Evolutionary conservation across 2,888 invertebrate species (phyloP).

Genomic region (Drosophila robusta): DNA sequence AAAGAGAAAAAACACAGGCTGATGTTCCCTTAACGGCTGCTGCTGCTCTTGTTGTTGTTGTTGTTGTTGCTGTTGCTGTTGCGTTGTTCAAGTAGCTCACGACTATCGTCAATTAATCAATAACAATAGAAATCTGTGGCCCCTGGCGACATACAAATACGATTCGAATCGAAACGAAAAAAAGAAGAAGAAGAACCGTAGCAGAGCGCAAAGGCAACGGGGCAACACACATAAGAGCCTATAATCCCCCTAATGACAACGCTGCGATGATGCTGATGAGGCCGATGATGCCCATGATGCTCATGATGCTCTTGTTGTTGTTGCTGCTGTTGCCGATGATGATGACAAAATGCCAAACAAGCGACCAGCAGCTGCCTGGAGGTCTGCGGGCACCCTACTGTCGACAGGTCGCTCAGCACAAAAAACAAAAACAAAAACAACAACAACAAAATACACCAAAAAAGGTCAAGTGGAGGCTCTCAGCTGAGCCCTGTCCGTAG

Average conservation of each 20-base stretch:
- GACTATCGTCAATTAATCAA: constrained; percentile 74
- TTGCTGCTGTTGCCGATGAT: constrained; percentile 35
- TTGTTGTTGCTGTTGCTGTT: constrained; percentile 21
- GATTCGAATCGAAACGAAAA: constrained; percentile 25
- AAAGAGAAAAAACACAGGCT: background rate
- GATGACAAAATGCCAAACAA: constrained; percentile 75
- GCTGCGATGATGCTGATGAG: constrained; percentile 32
- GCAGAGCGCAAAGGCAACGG: constrained; percentile 28
- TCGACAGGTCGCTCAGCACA: constrained; percentile 52
- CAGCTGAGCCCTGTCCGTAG: constrained; percentile 56
- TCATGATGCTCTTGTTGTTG: constrained; percentile 37
- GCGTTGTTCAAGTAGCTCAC: constrained; percentile 61
- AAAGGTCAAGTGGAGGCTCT: constrained; percentile 65
- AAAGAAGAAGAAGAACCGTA: constrained; percentile 15
- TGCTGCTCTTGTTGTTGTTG: constrained; percentile 20
- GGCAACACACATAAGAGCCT: constrained; percentile 46
- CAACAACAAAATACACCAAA: constrained; percentile 18
- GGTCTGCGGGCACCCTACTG: constrained; percentile 74
- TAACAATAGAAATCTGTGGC: constrained; percentile 67
- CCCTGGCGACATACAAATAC: constrained; percentile 46
- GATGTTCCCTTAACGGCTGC: constrained; percentile 1
- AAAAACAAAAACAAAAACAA: constrained; percentile 20
- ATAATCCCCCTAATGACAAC: constrained; percentile 57
- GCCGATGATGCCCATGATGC: constrained; percentile 44
- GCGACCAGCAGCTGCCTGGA: constrained; percentile 63